These are phyloP conservation scores for Hypercompe scribonia DNA, from an alignment of 2,888 invertebrate species.

Conservation along the genomic window DNA sequence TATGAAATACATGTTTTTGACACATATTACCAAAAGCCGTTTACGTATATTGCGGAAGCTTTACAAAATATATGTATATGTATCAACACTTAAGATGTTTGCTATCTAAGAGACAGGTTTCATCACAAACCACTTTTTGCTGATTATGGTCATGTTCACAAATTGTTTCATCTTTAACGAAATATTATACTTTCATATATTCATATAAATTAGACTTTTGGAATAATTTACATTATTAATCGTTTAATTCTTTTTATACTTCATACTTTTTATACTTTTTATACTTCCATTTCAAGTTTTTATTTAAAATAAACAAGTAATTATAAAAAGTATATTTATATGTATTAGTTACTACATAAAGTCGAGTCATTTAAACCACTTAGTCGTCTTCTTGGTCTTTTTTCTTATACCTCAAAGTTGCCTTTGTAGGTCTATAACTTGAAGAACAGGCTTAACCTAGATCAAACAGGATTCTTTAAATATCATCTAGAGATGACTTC, in stretches of 20 bases:
- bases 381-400: background rate
- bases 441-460: background rate
- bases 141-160: background rate
- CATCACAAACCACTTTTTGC: conserved; percentile 3
- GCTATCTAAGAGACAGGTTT: conserved; percentile 1
- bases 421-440: background rate
- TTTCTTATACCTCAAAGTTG: background rate
- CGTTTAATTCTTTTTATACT: background rate
- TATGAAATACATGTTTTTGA: conserved; percentile 6
- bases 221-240: conserved; percentile 1
- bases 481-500: background rate
- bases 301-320: background rate
- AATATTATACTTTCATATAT: conserved; percentile 1
- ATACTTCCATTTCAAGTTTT: background rate
- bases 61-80: background rate
- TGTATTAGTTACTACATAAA: conserved; percentile 1
- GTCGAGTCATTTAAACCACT: background rate
- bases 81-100: background rate
- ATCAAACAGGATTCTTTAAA: background rate
- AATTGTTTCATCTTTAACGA: background rate
- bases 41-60: conserved; percentile 10
- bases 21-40: background rate
- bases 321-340: background rate
- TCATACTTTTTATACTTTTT: background rate
- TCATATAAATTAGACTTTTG: background rate